Base-by-base conservation (phyloP, 2,888 invertebrate genomes). In the Caenorhabditis wallacei region DNA sequence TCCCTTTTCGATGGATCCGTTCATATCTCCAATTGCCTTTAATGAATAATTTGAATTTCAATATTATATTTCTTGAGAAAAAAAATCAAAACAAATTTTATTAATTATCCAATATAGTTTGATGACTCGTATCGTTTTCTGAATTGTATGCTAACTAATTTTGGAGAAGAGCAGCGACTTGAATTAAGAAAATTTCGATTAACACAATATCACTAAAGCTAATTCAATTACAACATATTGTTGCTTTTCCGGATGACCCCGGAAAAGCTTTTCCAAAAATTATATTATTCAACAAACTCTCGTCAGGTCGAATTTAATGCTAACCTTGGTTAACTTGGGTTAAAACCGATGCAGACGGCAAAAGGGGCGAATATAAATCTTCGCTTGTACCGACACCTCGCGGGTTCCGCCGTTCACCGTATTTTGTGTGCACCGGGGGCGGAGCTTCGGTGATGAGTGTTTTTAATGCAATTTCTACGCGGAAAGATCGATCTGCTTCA, bases 21-120 rank as follows among this genome's bases (percentile, higher is more conserved):
- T 43, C 61, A 61, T 61, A 61, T 61, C 61, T 61, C 61, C 26
- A 22, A 46, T 46, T 43, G 61, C 61, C 43, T 61, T 61, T 40
- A 43, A 61, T 61, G 40, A 43, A 61, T n/a, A 4, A 26, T 46
- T 61, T 10, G 37, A 40, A n/a, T 40, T 37, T 40, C 48, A 43
- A 43, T 10, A 13, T 2, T 10, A 5, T 16, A 43, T 13, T 43
- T 13, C 4, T 43, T 16, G 10, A 37, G 37, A 7, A 46, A 11
- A 46, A 46, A 16, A 16, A 46, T 20, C 48, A 1, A 18, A 20
- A 51, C 30, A 20, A 51, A 13, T 43, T 13, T 5, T 13, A 10
- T 4, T 2, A 0, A 51, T 20, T 18, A 20, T 51, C 20, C 48
- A 51, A n/a, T 8, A 43, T 5, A 16, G 16, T 43, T 2, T 43